A percentile compares a stretch with the other conserved stretches of the same genome.
Evolutionary conservation across 2,113 vertebrate species (phyloP).

Genomic region (Malurus alboscapulatus): DNA sequence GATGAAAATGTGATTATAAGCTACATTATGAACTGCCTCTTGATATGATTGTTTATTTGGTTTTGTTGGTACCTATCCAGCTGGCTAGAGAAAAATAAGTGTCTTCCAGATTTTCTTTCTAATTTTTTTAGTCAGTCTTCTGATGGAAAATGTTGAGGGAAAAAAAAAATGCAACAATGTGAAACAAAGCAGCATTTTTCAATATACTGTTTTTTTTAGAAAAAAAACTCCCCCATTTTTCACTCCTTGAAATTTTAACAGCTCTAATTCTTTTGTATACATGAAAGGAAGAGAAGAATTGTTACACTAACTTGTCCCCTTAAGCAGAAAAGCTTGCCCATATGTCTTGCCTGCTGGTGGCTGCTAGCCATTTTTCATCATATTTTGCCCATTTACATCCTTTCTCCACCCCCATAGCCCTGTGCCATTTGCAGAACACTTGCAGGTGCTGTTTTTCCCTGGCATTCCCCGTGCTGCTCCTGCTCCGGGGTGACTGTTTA

Average conservation of each 20-base stretch:
- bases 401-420: not conserved
- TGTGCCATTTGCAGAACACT: not conserved
- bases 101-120: not conserved
- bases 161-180: not conserved
- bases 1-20: constrained; percentile 16
- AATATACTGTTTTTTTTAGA: not conserved
- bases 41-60: constrained; percentile 10
- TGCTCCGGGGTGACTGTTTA: not conserved
- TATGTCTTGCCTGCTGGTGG: not conserved
- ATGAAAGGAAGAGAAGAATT: not conserved
- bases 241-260: not conserved
- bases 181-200: not conserved
- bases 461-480: not conserved
- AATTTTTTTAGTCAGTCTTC: not conserved
- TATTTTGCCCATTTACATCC: not conserved
- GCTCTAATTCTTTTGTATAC: not conserved
- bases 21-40: not conserved
- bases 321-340: not conserved
- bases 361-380: not conserved
- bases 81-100: constrained; percentile 5
- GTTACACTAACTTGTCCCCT: not conserved
- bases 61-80: not conserved
- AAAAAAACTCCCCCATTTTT: not conserved
- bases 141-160: not conserved
- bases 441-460: constrained; percentile 21